Percentiles rank a stretch among this genome's conserved stretches.
Conservation (phyloP, 1,140 invertebrate genomes). For the Diachasma alloeum region DNA sequence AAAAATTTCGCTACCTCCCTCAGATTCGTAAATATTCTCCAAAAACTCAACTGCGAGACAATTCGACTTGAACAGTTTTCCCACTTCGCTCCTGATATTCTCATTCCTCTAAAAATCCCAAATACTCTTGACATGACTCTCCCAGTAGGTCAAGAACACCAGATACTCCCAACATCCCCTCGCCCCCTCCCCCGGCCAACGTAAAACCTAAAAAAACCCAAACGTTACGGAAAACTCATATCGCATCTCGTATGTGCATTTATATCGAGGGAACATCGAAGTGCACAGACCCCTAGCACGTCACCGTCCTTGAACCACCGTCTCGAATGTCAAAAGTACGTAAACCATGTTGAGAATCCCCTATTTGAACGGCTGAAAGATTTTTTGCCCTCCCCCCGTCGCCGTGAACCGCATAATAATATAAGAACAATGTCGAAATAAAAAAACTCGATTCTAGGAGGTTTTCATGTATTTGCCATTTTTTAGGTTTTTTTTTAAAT, state of each 20-base stretch:
- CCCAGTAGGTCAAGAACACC: too few relatives aligned
- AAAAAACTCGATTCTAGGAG: background rate
- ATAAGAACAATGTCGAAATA: background rate
- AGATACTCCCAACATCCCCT: too few relatives aligned
- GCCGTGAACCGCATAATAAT: background rate
- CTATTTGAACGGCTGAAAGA: background rate
- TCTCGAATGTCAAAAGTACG: conserved; percentile 32
- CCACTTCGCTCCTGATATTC: too few relatives aligned
- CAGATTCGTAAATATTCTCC: too few relatives aligned
- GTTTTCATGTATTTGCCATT: background rate
- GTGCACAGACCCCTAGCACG: conserved; percentile 25
- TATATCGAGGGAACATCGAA: conserved; percentile 17
- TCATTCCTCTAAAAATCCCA: too few relatives aligned
- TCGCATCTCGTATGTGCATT: conserved; percentile 15
- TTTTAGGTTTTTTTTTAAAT: background rate
- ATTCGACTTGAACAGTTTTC: too few relatives aligned
- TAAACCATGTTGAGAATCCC: conserved; percentile 20
- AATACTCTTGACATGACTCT: too few relatives aligned
- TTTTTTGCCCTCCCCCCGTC: background rate
- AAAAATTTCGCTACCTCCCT: too few relatives aligned
- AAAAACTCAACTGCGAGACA: too few relatives aligned
- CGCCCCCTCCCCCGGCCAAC: too few relatives aligned
- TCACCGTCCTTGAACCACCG: conserved; percentile 28
- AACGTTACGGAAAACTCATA: too few relatives aligned
- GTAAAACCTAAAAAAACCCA: background rate